These are phyloP conservation scores for Neolamprologus devosi DNA, from an alignment of 2,113 vertebrate species.

Conservation along the genomic window DNA sequence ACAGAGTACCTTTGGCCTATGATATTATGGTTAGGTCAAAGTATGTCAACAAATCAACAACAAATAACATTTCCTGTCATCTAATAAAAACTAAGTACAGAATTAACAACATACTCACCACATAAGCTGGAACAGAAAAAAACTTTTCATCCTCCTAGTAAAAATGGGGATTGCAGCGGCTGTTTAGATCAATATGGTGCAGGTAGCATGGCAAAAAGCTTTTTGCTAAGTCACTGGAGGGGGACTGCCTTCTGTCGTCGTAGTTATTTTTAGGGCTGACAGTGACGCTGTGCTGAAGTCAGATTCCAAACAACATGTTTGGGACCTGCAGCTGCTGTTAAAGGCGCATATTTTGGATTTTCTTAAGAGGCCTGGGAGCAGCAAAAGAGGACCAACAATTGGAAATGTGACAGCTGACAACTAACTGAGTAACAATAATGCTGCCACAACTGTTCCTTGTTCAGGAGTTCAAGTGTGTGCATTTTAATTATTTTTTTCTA, in stretches of 20 bases:
- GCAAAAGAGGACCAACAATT: background rate
- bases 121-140: constrained; percentile 1
- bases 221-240: constrained; percentile 55
- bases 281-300: constrained; percentile 42
- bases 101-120: constrained; percentile 47
- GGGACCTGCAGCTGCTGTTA: constrained; percentile 64
- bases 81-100: background rate
- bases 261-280: constrained; percentile 66
- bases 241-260: constrained; percentile 25
- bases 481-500: background rate
- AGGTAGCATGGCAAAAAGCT: constrained; percentile 13
- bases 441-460: background rate
- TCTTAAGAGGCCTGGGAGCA: background rate
- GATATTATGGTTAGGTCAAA: background rate
- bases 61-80: constrained; percentile 1
- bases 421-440: background rate
- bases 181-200: constrained; percentile 28
- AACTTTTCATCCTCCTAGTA: constrained; percentile 45
- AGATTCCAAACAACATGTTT: constrained; percentile 54
- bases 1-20: background rate
- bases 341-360: constrained; percentile 26
- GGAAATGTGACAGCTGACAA: background rate
- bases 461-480: background rate
- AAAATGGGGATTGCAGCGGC: background rate
- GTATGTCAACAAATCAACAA: background rate